phyloP scores from a whole-genome alignment of 2,888 invertebrate species.

The Opisthograptis luteolata region DNA sequence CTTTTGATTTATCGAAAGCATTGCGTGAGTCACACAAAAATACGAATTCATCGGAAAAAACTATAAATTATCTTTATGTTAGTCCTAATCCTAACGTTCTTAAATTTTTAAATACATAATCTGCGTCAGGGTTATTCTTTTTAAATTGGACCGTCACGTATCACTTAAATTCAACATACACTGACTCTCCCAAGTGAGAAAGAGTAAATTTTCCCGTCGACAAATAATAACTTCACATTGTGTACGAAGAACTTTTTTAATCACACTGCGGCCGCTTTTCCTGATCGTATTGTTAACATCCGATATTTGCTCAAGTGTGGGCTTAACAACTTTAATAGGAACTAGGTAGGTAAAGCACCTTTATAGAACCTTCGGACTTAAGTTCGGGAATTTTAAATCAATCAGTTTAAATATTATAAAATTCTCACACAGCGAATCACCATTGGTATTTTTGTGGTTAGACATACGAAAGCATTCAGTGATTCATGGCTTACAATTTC shows the following conservation, averaged over 20 bases:
- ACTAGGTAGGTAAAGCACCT: too few species aligned
- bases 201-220: constrained; percentile 15
- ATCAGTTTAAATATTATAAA: constrained; percentile 36
- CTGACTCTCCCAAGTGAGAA: neutral
- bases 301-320: constrained; percentile 28
- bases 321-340: constrained; percentile 11
- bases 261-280: constrained; percentile 28
- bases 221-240: constrained; percentile 9
- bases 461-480: constrained; percentile 55
- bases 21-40: constrained; percentile 27
- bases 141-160: neutral
- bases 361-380: too few species aligned
- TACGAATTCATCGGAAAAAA: neutral
- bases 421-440: constrained; percentile 54
- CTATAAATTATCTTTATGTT: neutral
- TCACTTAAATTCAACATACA: neutral
- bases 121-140: neutral
- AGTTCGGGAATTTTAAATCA: constrained; percentile 9
- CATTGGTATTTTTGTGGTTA: constrained; percentile 57
- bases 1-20: constrained; percentile 37
- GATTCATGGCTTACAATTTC: constrained; percentile 51
- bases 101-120: too few species aligned
- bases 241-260: constrained; percentile 27
- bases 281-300: constrained; percentile 40
- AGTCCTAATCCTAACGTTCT: neutral